Conservation (phyloP, 2,888 invertebrate species). For the Dynastes grantii region DNA sequence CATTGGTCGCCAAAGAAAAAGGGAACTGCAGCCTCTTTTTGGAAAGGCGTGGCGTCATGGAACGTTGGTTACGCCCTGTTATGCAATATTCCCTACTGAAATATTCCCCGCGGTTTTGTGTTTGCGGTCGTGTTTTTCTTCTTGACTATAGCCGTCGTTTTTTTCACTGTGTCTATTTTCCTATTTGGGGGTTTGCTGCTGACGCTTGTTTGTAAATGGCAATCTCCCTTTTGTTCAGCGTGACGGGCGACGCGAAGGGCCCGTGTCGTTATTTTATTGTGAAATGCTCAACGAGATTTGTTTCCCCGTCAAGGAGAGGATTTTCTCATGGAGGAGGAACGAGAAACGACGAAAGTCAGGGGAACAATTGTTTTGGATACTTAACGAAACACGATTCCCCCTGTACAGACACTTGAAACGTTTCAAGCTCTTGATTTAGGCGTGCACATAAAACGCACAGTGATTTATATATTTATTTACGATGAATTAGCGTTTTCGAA, state of each 20-base stretch:
- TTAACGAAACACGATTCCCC: conserved; percentile 36
- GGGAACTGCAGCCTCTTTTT: conserved; percentile 41
- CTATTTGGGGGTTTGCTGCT: conserved; percentile 19
- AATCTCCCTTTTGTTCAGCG: conserved; percentile 49
- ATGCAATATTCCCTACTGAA: conserved; percentile 40
- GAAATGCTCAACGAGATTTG: conserved; percentile 44
- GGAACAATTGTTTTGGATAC: conserved; percentile 43
- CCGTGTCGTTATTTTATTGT: conserved; percentile 45
- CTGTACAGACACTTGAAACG: conserved; percentile 10
- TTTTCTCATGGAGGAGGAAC: conserved; percentile 47
- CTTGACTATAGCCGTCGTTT: conserved; percentile 16
- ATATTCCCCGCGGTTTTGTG: conserved; percentile 42
- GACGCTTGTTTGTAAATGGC: conserved; percentile 52
- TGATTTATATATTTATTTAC: conserved; percentile 46
- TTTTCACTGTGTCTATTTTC: conserved; percentile 25
- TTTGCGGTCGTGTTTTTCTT: conserved; percentile 42
- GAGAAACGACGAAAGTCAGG: conserved; percentile 22
- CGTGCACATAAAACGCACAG: conserved; percentile 21
- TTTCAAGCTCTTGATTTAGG: conserved; percentile 9
- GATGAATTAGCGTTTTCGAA: conserved; percentile 30
- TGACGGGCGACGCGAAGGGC: conserved; percentile 48
- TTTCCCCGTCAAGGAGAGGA: conserved; percentile 24
- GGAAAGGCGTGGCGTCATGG: conserved; percentile 29
- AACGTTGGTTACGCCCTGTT: conserved; percentile 40
- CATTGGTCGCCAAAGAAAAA: conserved; percentile 43